Base-by-base conservation (phyloP, 1,140 invertebrate species). In the Oncopodura yosiiana region DNA sequence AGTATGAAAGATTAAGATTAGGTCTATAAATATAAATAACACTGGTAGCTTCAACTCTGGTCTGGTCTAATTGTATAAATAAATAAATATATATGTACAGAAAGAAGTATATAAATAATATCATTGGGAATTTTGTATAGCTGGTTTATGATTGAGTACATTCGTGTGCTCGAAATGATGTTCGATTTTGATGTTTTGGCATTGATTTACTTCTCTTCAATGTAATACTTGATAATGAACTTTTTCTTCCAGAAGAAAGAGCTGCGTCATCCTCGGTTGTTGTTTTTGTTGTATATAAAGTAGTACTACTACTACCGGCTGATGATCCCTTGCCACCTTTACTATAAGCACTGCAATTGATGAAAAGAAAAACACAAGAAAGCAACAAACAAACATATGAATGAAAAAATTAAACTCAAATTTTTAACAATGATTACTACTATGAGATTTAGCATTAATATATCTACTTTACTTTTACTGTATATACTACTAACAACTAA, bases 131-230 rank as follows among this genome's bases (percentile, higher is more conserved):
- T 18, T 49, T 23, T 16, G 46, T 23, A 18, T 49, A 24, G 32
- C 19, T n/a, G 19, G 34, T n/a, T 55, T 49, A 62, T n/a, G 60
- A 58, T n/a, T 45, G 60, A n/a, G 52, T 29, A 27, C 60, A 62
- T 36, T 62, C 60, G 11, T 58, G 56, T 3, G 41, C 55, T 9
- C 52, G 41, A 24, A 58, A 53, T 29, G 49, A 50, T 5, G 51
- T 44, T 36, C 49, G 54, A 24, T 45, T 16, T 12, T 56, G 32
- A 14, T 39, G 49, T 37, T 59, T 59, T 9, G 57, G 61, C 46
- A 63, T 59, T 4, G 61, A 63, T 32, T 59, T 63, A 37, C 61
- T 63, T 18, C 61, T 21, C 39, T 63, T 60, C 26, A 63, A n/a
- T n/a, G n/a, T n/a, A n/a, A n/a, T n/a, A n/a, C n/a, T n/a, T n/a